A percentile compares a stretch with the other conserved stretches of the same genome.
These are phyloP conservation scores for Ictalurus punctatus DNA, from an alignment of 2,113 vertebrate species.

Conservation along the genomic window DNA sequence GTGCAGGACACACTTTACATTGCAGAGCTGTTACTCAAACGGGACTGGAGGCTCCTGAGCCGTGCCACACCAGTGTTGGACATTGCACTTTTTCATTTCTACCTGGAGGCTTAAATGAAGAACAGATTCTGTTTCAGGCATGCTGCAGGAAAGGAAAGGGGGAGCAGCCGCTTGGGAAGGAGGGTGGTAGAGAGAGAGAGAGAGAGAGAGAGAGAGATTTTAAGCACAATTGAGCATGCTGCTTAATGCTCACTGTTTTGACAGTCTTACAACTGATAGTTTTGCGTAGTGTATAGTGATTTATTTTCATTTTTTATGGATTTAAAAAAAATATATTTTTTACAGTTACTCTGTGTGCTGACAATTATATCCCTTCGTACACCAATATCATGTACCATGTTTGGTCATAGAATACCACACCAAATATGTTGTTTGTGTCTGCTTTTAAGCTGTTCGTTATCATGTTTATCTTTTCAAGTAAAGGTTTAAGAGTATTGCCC, in stretches of 20 bases:
- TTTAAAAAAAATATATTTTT: too few species aligned
- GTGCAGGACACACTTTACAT: conserved; percentile 64
- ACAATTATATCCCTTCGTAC: not conserved
- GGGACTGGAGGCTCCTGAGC: conserved; percentile 59
- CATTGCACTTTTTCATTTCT: conserved; percentile 65
- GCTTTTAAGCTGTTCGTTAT: not conserved
- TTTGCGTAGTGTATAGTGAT: conserved; percentile 33
- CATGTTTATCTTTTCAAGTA: conserved; percentile 44
- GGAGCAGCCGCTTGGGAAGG: not conserved
- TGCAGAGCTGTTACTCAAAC: conserved; percentile 64
- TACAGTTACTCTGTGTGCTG: not conserved
- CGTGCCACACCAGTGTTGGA: conserved; percentile 62
- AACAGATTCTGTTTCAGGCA: conserved; percentile 61
- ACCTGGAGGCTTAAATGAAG: conserved; percentile 66
- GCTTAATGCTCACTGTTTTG: conserved; percentile 49
- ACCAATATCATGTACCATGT: not conserved
- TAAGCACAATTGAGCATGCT: conserved; percentile 48
- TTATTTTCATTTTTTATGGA: conserved; percentile 9
- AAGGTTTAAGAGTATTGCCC: not conserved
- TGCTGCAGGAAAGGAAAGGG: conserved; percentile 45
- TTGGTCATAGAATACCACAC: not conserved
- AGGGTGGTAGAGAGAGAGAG: not conserved
- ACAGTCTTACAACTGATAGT: conserved; percentile 45
- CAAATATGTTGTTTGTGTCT: not conserved
- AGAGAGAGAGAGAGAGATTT: conserved; percentile 40